These are phyloP conservation scores for Aphidoletes aphidimyza DNA, from an alignment of 2,888 invertebrate genomes.

Conservation along the genomic window DNA sequence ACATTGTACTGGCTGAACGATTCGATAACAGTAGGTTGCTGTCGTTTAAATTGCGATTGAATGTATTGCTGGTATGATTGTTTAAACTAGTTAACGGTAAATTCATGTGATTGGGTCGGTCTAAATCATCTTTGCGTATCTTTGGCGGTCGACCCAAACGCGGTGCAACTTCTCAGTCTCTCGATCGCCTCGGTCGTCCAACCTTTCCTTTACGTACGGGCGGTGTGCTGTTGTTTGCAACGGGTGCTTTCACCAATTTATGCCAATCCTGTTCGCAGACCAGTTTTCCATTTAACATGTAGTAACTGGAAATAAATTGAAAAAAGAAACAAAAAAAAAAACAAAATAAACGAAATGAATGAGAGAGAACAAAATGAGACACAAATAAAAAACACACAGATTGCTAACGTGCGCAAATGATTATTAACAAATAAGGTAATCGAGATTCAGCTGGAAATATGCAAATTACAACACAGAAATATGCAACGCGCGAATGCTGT, in stretches of 20 bases:
- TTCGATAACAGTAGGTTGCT: not conserved
- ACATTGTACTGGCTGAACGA: constrained; percentile 5
- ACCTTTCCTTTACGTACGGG: constrained; percentile 86
- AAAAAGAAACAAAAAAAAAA: constrained; percentile 53
- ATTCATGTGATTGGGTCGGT: constrained; percentile 52
- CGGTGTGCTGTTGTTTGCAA: constrained; percentile 71
- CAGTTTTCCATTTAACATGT: constrained; percentile 88
- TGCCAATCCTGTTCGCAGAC: constrained; percentile 97
- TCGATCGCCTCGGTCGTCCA: constrained; percentile 86
- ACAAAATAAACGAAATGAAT: constrained; percentile 54
- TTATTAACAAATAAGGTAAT: no score
- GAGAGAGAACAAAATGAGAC: constrained; percentile 42
- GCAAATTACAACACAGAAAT: no score
- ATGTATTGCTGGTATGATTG: constrained; percentile 1
- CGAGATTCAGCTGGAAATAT: no score
- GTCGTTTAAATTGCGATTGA: constrained; percentile 31
- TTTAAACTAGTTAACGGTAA: constrained; percentile 48
- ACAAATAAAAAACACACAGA: not conserved
- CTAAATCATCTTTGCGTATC: constrained; percentile 59
- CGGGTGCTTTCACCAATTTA: constrained; percentile 84
- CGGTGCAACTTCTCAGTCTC: constrained; percentile 77
- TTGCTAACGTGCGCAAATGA: no score
- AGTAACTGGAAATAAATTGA: constrained; percentile 72
- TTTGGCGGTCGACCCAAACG: constrained; percentile 61
- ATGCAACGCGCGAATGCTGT: no score